These are phyloP conservation scores for Caenorhabditis sinica DNA, from an alignment of 2,888 invertebrate genomes.

Conservation along the genomic window DNA sequence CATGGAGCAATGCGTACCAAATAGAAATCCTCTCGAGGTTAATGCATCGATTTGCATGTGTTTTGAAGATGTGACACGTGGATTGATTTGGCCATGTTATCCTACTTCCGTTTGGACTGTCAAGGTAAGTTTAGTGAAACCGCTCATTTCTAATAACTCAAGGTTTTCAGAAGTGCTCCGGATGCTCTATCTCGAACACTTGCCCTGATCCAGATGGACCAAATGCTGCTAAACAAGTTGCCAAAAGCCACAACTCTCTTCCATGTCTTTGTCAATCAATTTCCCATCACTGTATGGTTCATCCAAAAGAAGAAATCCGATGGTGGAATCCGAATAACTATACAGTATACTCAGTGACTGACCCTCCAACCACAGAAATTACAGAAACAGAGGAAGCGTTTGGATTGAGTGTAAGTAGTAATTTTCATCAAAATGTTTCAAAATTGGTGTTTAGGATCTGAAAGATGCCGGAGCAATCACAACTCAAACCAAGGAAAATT, in stretches of 20 bases:
- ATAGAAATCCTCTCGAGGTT: constrained; percentile 81
- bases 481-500: constrained; percentile 82
- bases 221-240: constrained; percentile 72
- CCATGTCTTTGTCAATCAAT: constrained; percentile 82
- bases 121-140: constrained; percentile 66
- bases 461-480: constrained; percentile 83
- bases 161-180: constrained; percentile 74
- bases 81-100: constrained; percentile 83
- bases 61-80: constrained; percentile 82
- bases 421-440: constrained; percentile 54
- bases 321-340: constrained; percentile 83
- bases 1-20: constrained; percentile 82
- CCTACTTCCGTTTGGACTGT: constrained; percentile 80
- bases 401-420: constrained; percentile 73
- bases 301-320: constrained; percentile 75
- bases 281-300: constrained; percentile 82
- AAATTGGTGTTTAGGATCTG: constrained; percentile 79
- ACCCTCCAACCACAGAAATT: constrained; percentile 69
- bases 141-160: neutral
- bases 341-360: constrained; percentile 80
- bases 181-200: constrained; percentile 82
- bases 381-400: constrained; percentile 79
- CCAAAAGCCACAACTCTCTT: constrained; percentile 57
- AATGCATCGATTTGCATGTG: constrained; percentile 83
- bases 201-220: constrained; percentile 83